Evolutionary conservation across 2,888 invertebrate species (phyloP).

Genomic region (Leucania comma): DNA sequence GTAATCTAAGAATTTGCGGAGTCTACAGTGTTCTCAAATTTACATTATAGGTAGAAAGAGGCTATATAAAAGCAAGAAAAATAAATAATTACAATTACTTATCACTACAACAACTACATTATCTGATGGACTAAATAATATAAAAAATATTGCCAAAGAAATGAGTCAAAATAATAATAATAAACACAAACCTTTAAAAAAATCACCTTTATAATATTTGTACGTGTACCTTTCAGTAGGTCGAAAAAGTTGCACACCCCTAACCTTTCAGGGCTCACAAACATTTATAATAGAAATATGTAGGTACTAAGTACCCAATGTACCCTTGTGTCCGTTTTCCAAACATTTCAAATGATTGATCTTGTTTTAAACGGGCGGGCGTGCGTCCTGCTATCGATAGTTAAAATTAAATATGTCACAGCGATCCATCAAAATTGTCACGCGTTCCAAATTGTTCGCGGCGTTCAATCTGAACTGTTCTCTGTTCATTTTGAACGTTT

Average conservation of each 20-base stretch:
- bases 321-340: conserved; percentile 30
- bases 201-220: too few relatives aligned
- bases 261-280: conserved; percentile 13
- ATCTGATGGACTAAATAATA: too few relatives aligned
- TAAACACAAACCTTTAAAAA: too few relatives aligned
- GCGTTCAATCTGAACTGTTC: conserved; percentile 54
- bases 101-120: too few relatives aligned
- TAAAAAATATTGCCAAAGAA: too few relatives aligned
- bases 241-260: conserved; percentile 2
- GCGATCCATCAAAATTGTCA: conserved; percentile 75
- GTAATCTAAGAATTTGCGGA: too few relatives aligned
- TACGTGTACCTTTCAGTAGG: background rate
- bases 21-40: too few relatives aligned
- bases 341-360: conserved; percentile 71
- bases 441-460: conserved; percentile 63
- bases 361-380: conserved; percentile 71
- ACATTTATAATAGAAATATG: conserved; percentile 26
- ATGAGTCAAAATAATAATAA: too few relatives aligned
- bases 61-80: too few relatives aligned
- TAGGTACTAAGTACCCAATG: conserved; percentile 20
- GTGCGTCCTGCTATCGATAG: conserved; percentile 61
- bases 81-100: too few relatives aligned
- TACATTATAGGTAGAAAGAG: too few relatives aligned
- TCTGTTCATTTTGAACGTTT: conserved; percentile 30
- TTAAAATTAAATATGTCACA: conserved; percentile 73